phyloP scores from a whole-genome alignment of 2,113 vertebrate species.

The Actenoides hombroni region DNA sequence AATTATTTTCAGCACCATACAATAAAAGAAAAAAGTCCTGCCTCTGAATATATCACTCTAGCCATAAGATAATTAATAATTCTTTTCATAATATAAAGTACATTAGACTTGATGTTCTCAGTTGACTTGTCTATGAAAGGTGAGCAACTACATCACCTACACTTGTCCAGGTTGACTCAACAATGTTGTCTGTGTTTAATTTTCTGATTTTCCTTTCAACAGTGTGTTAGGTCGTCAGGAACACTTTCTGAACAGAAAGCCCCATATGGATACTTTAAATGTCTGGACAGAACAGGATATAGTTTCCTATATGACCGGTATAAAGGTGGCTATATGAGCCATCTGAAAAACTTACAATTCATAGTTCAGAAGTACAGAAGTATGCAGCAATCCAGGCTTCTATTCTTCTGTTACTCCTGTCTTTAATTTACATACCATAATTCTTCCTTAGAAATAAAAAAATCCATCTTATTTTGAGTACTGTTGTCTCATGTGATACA shows the following conservation, averaged over 20 bases:
- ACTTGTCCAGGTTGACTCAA: neutral
- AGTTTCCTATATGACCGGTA: fast-evolving
- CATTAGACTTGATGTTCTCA: neutral
- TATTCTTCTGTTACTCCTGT: constrained; percentile 1
- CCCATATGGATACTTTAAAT: neutral
- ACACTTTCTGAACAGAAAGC: neutral
- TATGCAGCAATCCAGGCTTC: neutral
- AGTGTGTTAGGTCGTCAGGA: neutral
- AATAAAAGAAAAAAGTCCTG: neutral
- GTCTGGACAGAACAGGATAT: neutral
- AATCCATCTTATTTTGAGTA: neutral
- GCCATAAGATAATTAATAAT: neutral
- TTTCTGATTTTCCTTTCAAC: neutral
- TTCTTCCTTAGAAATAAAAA: constrained; percentile 2
- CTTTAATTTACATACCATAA: constrained; percentile 61
- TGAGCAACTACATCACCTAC: neutral
- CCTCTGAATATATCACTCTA: neutral
- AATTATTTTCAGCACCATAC: neutral
- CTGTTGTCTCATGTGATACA: neutral
- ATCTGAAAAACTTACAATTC: constrained; percentile 7
- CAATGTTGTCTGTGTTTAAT: neutral
- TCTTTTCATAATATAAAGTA: neutral
- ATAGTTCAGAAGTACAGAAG: constrained; percentile 36
- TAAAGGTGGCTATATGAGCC: neutral
- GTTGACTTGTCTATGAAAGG: neutral